Evolutionary conservation across 2,797 vertebrate species (phyloP).

Genomic region (Syndactyla subalaris): DNA sequence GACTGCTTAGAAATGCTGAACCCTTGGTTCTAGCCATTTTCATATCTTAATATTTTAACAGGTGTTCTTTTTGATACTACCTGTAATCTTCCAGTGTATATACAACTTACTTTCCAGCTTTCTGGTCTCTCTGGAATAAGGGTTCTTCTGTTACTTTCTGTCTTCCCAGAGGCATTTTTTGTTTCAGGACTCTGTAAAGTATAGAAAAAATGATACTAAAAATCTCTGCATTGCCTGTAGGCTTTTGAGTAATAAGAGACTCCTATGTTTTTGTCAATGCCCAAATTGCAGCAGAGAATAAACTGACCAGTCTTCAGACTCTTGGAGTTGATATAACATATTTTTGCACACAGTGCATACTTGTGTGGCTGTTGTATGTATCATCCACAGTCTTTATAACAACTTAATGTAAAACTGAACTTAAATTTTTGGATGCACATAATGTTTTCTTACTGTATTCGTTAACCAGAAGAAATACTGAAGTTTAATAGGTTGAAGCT

Average conservation of each 20-base stretch:
- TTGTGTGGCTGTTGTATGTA: not conserved
- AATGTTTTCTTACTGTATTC: not conserved
- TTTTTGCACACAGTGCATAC: not conserved
- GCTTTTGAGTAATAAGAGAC: not conserved
- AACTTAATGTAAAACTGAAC: not conserved
- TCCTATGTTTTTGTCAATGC: not conserved
- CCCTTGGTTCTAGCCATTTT: not conserved
- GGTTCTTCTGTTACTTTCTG: not conserved
- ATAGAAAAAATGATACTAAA: not conserved
- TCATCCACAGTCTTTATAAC: not conserved
- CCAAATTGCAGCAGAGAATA: not conserved
- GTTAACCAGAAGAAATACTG: not conserved
- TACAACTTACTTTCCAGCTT: not conserved
- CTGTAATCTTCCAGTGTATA: not conserved
- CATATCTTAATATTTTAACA: not conserved
- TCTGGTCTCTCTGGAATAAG: not conserved
- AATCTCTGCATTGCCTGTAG: not conserved
- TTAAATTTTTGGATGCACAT: not conserved
- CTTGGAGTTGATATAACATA: not conserved
- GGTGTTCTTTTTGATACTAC: not conserved
- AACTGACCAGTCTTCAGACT: not conserved
- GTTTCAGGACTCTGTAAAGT: not conserved
- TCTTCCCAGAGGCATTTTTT: not conserved
- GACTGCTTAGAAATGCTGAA: not conserved
- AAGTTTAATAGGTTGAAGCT: not conserved